Conservation (phyloP, 2,797 vertebrate species). For the Setipinna tenuifilis region DNA sequence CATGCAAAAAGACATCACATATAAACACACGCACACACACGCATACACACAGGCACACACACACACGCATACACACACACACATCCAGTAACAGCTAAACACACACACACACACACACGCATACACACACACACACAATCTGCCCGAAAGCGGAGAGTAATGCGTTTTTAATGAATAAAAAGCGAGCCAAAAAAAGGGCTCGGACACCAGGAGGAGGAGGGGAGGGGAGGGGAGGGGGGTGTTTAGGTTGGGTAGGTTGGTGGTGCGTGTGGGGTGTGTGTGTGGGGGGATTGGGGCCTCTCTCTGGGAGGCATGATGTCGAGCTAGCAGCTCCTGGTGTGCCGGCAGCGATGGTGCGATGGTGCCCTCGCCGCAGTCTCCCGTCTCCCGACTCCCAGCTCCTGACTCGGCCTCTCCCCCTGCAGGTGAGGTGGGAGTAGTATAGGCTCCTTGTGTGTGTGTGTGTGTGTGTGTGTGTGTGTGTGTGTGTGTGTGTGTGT, state of each 20-base stretch:
- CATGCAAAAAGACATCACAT: no score
- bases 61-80: background rate
- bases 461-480: no score
- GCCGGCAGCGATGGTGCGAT: no score
- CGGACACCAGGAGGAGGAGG: constrained; percentile 32
- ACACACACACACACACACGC: background rate
- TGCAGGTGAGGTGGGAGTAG: background rate
- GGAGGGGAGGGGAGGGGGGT: no score
- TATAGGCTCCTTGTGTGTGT: no score
- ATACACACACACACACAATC: background rate
- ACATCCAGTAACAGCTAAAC: background rate
- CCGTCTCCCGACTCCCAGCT: background rate
- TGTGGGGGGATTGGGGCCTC: no score
- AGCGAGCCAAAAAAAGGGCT: constrained; percentile 47
- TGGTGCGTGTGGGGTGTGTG: no score
- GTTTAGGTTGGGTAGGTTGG: no score
- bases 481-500: no score
- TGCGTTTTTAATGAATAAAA: constrained; percentile 60
- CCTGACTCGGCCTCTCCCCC: background rate
- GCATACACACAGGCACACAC: no score
- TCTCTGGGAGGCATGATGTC: background rate
- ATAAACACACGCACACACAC: no score
- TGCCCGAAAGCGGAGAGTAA: constrained; percentile 43
- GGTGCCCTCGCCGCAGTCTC: background rate
- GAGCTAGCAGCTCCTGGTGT: background rate